These are phyloP conservation scores for Phymanthus crucifer DNA, from an alignment of 92 coral and sea anemone genomes.

Conservation along the genomic window DNA sequence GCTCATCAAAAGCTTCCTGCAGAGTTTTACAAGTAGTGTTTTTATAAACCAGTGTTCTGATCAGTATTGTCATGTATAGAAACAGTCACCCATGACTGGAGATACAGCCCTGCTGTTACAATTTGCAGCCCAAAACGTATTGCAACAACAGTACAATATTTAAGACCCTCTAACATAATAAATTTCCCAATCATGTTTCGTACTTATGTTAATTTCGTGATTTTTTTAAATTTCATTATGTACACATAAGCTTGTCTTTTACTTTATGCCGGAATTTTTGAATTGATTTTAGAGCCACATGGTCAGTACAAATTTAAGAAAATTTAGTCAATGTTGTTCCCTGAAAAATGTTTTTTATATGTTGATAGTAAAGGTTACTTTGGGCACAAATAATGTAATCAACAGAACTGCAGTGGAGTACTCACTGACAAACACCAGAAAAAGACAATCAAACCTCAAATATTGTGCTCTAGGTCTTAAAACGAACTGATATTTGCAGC, in stretches of 20 bases:
- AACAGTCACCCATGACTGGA: neutral
- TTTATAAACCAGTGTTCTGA: slow-evolving; percentile 14
- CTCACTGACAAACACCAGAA: neutral
- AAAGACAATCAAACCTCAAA: neutral
- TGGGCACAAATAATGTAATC: neutral
- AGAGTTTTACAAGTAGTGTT: slow-evolving; percentile 39
- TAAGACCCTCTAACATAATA: neutral
- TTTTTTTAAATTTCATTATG: no score
- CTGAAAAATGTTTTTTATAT: no score
- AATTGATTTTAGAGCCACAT: neutral
- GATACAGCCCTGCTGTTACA: neutral
- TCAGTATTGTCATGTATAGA: neutral
- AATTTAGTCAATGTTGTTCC: no score
- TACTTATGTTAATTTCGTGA: no score
- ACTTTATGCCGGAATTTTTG: no score
- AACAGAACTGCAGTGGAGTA: neutral
- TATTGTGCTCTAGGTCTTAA: neutral
- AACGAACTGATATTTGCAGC: neutral
- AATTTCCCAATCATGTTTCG: no score
- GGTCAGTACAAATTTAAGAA: neutral
- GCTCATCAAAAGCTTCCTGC: slow-evolving; percentile 52
- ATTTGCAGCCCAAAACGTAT: neutral
- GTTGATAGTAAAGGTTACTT: neutral
- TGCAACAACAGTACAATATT: neutral
- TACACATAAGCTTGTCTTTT: no score